Percentiles rank a stretch among this genome's conserved stretches.
Evolutionary conservation across 2,888 invertebrate genomes (phyloP).

Genomic region (Plagiodera versicolora): DNA sequence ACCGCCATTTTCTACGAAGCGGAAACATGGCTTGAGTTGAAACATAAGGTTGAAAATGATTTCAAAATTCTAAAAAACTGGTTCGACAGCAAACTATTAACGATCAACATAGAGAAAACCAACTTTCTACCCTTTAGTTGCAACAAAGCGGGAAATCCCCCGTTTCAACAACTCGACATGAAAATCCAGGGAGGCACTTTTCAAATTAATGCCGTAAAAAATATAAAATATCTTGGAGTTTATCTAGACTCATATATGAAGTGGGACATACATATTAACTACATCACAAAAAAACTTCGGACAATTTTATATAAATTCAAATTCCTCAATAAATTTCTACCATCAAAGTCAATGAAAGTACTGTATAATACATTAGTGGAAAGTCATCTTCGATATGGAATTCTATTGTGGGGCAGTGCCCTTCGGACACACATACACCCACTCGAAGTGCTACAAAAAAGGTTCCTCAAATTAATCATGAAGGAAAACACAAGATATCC

Average conservation of each 20-base stretch:
- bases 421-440: slow-evolving; percentile 1
- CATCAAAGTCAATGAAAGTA: background rate
- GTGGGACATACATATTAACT: slow-evolving; percentile 8
- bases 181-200: background rate
- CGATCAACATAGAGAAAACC: background rate
- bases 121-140: background rate
- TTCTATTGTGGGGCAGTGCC: slow-evolving; percentile 2
- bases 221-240: background rate
- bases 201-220: background rate
- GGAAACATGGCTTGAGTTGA: slow-evolving; percentile 6
- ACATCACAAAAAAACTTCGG: slow-evolving; percentile 4
- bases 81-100: background rate
- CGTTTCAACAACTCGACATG: background rate
- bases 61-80: slow-evolving; percentile 5
- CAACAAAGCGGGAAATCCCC: background rate
- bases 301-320: slow-evolving; percentile 4
- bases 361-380: background rate
- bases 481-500: background rate
- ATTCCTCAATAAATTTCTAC: slow-evolving; percentile 2
- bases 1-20: background rate
- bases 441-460: background rate
- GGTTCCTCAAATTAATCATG: background rate
- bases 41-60: slow-evolving; percentile 6
- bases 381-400: background rate
- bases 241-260: background rate